These are phyloP conservation scores for Pedionomus torquatus DNA, from an alignment of 2,113 vertebrate genomes.

Conservation along the genomic window DNA sequence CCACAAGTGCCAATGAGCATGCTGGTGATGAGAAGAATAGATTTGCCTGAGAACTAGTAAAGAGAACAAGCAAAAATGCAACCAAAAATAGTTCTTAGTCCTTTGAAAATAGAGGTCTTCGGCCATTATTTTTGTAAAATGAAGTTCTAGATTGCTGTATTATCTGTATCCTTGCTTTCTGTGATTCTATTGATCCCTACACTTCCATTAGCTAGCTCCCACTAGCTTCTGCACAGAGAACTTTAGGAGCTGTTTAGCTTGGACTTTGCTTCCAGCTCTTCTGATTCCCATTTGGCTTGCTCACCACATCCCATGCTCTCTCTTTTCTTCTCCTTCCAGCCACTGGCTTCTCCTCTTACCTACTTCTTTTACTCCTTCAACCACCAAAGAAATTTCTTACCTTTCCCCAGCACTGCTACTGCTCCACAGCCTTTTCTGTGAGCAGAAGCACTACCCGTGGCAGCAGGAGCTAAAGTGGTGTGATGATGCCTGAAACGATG, in stretches of 20 bases:
- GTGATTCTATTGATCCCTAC: background rate
- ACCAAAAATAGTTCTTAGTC: background rate
- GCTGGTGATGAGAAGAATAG: background rate
- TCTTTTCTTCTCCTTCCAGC: background rate
- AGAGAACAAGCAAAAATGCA: background rate
- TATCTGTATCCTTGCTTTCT: background rate
- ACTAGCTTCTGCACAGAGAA: background rate
- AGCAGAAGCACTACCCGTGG: background rate
- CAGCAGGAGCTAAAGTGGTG: background rate
- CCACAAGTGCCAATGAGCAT: background rate
- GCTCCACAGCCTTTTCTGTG: background rate
- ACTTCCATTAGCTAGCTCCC: background rate
- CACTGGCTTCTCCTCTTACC: background rate
- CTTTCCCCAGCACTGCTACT: background rate
- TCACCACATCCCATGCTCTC: background rate
- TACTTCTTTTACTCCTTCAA: background rate
- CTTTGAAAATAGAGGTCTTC: background rate
- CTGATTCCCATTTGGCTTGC: background rate
- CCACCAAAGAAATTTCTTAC: background rate
- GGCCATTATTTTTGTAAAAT: background rate
- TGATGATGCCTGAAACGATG: background rate
- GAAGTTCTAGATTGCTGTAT: background rate
- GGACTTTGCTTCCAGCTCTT: background rate
- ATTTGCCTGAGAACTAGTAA: background rate
- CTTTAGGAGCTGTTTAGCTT: background rate